Conservation (phyloP, 2,888 invertebrate species). For the Rhabditophanes sp. region DNA sequence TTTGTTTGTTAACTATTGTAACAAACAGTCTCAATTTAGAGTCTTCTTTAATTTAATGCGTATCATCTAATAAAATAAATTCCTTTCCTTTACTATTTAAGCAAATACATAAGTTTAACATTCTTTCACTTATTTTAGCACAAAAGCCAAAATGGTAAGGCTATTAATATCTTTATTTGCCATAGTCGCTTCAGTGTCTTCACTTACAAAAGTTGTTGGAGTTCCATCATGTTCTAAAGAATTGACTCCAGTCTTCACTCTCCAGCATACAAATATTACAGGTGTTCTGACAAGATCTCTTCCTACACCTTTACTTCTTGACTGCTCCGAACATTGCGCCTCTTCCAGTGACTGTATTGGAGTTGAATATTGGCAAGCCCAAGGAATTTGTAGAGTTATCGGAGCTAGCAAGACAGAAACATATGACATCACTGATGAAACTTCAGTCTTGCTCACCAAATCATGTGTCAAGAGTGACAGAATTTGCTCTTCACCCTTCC, state of each 20-base stretch:
- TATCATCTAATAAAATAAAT: too few relatives aligned
- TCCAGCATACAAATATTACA: conserved; percentile 36
- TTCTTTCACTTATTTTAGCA: too few relatives aligned
- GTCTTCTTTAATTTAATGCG: too few relatives aligned
- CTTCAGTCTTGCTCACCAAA: conserved; percentile 20
- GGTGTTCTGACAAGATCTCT: conserved; percentile 24
- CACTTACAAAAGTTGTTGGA: too few relatives aligned
- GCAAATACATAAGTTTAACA: too few relatives aligned
- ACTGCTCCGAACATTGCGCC: conserved; percentile 39
- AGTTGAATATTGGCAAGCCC: conserved; percentile 28
- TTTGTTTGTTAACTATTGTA: too few relatives aligned
- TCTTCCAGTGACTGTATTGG: conserved; percentile 30
- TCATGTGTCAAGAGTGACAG: conserved; percentile 39
- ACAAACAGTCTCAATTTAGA: too few relatives aligned
- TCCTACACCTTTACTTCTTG: conserved; percentile 24
- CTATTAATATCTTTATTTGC: too few relatives aligned
- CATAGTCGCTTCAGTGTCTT: too few relatives aligned
- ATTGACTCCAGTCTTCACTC: conserved; percentile 30
- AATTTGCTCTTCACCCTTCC: conserved; percentile 42
- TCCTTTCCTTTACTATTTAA: too few relatives aligned
- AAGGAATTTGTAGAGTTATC: conserved; percentile 24
- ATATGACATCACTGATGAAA: conserved; percentile 8
- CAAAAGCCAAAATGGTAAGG: too few relatives aligned
- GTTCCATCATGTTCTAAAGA: conserved; percentile 21
- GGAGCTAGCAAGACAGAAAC: conserved; percentile 11